Percentiles rank a stretch among this genome's conserved stretches.
Conservation (phyloP, 2,888 invertebrate species). For the Apodemia duryi region DNA sequence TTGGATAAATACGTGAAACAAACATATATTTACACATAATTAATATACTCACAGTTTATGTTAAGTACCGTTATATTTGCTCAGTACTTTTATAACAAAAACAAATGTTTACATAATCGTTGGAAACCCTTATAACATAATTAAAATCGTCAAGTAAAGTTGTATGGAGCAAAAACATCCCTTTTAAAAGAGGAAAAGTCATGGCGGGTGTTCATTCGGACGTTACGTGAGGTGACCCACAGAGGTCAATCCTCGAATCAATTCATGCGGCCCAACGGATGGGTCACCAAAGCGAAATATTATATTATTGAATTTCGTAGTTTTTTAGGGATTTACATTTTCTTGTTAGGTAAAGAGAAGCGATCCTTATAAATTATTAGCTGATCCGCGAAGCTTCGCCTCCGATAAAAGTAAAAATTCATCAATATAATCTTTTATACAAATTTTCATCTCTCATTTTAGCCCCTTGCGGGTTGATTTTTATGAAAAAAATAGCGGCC, state of each 20-base stretch:
- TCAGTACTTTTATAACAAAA: constrained; percentile 3
- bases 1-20: too few species aligned
- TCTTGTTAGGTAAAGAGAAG: too few species aligned
- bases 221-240: constrained; percentile 2
- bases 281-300: constrained; percentile 2
- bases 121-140: constrained; percentile 10
- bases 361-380: too few species aligned
- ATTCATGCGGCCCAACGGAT: background rate
- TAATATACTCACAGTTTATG: background rate
- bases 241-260: constrained; percentile 8
- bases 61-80: background rate
- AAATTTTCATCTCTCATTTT: too few species aligned
- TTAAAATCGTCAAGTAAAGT: constrained; percentile 13
- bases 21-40: background rate
- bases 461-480: too few species aligned
- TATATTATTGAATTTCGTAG: background rate
- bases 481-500: too few species aligned
- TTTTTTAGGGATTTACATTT: background rate
- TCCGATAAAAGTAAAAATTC: too few species aligned
- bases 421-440: too few species aligned
- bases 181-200: constrained; percentile 8
- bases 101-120: constrained; percentile 5
- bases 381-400: too few species aligned
- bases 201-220: background rate
- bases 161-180: constrained; percentile 12